Conservation (phyloP, 1,140 invertebrate genomes). For the Aphelenchoides besseyi region DNA sequence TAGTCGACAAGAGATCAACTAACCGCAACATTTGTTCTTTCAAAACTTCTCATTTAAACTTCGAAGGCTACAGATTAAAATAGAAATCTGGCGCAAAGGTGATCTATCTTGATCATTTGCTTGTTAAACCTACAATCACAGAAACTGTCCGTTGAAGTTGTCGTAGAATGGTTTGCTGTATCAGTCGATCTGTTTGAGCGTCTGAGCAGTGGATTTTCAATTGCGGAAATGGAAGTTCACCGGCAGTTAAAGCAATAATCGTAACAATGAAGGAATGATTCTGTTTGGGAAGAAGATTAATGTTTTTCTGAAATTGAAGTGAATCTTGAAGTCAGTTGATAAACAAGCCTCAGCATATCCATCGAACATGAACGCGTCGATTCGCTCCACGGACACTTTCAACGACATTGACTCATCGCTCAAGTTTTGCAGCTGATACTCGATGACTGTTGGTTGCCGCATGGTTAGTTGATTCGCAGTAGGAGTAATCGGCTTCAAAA, state of each 20-base stretch:
- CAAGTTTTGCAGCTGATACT: slow-evolving; percentile 17
- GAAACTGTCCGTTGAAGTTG: slow-evolving; percentile 11
- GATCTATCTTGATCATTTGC: too few relatives aligned
- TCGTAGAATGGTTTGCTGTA: not conserved
- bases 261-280: slow-evolving; percentile 4
- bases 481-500: not conserved
- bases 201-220: slow-evolving; percentile 18
- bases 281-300: slow-evolving; percentile 8
- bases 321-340: not conserved
- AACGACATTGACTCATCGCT: not conserved
- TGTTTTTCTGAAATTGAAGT: slow-evolving; percentile 11
- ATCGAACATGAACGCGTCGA: slow-evolving; percentile 19
- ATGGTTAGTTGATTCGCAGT: not conserved
- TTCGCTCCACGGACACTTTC: slow-evolving; percentile 16
- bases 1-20: too few relatives aligned
- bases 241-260: slow-evolving; percentile 15
- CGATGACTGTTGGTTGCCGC: slow-evolving; percentile 14
- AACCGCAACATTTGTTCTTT: too few relatives aligned
- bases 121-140: slow-evolving; percentile 19
- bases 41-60: too few relatives aligned
- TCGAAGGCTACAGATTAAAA: too few relatives aligned
- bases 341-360: slow-evolving; percentile 4
- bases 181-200: not conserved
- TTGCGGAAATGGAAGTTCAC: slow-evolving; percentile 9
- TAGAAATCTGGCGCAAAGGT: too few relatives aligned